A percentile compares a stretch with the other conserved stretches of the same genome.
These are phyloP conservation scores for Verasper variegatus DNA, from an alignment of 2,113 vertebrate genomes.

Conservation along the genomic window DNA sequence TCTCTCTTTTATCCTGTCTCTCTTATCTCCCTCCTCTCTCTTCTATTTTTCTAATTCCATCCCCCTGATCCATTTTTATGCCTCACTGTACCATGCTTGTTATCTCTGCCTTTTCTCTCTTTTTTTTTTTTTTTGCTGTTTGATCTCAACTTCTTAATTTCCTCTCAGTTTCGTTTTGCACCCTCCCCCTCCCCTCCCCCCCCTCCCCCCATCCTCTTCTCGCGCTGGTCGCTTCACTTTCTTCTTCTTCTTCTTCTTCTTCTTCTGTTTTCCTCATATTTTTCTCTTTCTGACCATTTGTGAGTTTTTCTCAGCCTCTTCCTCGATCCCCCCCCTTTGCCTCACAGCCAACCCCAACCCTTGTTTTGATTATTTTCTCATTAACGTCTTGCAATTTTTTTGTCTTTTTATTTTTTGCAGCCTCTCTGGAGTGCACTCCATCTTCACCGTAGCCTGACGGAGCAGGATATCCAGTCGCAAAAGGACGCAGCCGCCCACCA, in stretches of 20 bases:
- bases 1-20: conserved; percentile 62
- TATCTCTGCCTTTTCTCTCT: conserved; percentile 67
- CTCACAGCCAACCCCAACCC: not conserved
- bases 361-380: not conserved
- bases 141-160: conserved; percentile 81
- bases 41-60: conserved; percentile 73
- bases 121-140: conserved; percentile 43
- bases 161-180: conserved; percentile 52
- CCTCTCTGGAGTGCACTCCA: conserved; percentile 83
- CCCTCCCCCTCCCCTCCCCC: not conserved
- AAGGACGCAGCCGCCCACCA: conserved; percentile 11
- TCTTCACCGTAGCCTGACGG: conserved; percentile 78
- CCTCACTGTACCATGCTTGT: conserved; percentile 69
- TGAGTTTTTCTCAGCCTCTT: conserved; percentile 2
- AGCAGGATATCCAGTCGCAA: not conserved
- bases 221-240: conserved; percentile 7
- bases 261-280: conserved; percentile 11
- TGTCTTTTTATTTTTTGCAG: conserved; percentile 62
- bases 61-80: conserved; percentile 73
- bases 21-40: conserved; percentile 55
- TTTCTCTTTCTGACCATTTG: conserved; percentile 13
- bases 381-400: not conserved
- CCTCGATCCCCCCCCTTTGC: not conserved
- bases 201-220: not conserved
- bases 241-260: conserved; percentile 7